These are phyloP conservation scores for Dipodomys merriami DNA, from an alignment of 2,113 vertebrate species.

Conservation along the genomic window DNA sequence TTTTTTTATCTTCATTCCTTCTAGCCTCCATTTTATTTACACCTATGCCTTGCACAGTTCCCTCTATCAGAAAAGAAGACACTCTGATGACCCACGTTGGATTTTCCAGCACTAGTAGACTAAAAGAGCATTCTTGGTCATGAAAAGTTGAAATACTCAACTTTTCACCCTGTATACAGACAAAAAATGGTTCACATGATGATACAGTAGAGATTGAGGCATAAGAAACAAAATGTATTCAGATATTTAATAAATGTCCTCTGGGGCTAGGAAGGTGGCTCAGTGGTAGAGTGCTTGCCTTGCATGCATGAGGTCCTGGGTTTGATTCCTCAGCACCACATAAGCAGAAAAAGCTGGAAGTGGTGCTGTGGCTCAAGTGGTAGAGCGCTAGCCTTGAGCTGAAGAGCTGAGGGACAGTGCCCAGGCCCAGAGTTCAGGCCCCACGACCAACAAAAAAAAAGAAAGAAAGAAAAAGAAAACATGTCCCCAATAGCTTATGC, in stretches of 20 bases:
- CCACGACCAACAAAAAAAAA: too few species aligned
- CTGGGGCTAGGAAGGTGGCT: background rate
- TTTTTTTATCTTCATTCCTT: background rate
- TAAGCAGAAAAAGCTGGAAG: too few species aligned
- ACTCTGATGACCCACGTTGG: background rate
- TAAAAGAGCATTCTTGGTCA: background rate
- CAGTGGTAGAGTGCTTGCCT: too few species aligned
- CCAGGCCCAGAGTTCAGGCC: too few species aligned
- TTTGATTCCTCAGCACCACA: too few species aligned
- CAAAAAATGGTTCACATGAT: background rate
- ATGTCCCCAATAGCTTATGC: background rate
- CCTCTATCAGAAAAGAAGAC: background rate
- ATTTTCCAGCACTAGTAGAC: background rate
- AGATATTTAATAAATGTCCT: constrained; percentile 20
- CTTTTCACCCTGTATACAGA: background rate
- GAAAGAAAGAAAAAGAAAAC: too few species aligned
- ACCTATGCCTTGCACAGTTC: background rate
- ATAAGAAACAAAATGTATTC: constrained; percentile 22
- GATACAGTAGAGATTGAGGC: background rate
- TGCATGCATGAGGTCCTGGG: too few species aligned
- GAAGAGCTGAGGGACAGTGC: too few species aligned
- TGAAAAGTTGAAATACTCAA: too few species aligned
- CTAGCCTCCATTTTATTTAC: background rate
- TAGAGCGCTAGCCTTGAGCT: too few species aligned
- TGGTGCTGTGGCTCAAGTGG: too few species aligned